A percentile compares a stretch with the other conserved stretches of the same genome.
These are phyloP conservation scores for Darevskia nairensis DNA, from an alignment of 2,797 vertebrate species.

Conservation along the genomic window DNA sequence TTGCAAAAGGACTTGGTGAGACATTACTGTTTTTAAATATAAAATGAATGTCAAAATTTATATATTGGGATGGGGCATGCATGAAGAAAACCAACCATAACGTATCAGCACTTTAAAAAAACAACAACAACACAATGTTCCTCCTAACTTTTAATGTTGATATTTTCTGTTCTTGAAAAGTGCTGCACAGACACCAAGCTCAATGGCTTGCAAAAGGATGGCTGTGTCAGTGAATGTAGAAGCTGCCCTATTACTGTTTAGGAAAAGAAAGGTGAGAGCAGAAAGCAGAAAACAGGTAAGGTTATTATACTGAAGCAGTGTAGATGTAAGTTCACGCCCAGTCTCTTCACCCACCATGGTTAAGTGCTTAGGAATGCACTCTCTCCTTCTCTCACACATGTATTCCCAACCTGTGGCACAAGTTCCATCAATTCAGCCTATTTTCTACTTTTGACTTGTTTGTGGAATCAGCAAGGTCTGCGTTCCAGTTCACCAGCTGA, in stretches of 20 bases:
- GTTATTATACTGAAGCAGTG: background rate
- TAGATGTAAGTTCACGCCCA: background rate
- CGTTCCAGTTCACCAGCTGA: background rate
- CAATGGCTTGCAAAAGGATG: background rate
- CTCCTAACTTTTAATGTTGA: background rate
- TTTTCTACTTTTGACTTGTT: background rate
- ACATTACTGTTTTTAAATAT: background rate
- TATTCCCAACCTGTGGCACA: background rate
- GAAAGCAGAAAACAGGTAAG: background rate
- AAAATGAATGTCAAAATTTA: background rate
- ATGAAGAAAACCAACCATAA: background rate
- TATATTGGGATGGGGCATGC: background rate
- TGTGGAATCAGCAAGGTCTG: background rate
- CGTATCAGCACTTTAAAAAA: background rate
- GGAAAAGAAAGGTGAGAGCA: too few species aligned
- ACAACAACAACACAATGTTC: background rate
- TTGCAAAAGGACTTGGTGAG: conserved; percentile 91
- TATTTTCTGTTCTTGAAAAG: background rate
- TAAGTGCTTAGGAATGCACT: background rate
- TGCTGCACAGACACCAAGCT: background rate
- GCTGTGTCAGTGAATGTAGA: background rate
- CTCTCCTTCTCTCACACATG: too few species aligned
- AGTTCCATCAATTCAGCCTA: background rate
- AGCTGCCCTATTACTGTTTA: background rate
- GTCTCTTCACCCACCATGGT: background rate